Percentiles rank a stretch among this genome's conserved stretches.
Evolutionary conservation across 2,797 vertebrate genomes (phyloP).

Genomic region (Martes flavigula): DNA sequence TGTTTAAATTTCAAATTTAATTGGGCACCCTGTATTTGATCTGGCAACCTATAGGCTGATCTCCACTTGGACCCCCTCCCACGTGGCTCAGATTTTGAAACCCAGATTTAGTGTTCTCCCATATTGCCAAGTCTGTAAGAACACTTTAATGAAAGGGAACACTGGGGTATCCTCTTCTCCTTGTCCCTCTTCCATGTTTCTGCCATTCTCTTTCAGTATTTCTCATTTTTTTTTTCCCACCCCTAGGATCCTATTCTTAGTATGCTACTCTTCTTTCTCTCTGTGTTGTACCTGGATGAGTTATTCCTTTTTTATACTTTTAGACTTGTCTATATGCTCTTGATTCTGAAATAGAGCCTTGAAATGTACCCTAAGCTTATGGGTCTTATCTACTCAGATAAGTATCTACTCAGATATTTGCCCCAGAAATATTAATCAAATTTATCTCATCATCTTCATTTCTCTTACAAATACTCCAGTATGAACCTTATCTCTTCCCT

Average conservation of each 20-base stretch:
- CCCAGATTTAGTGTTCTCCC: neutral
- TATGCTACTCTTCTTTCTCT: neutral
- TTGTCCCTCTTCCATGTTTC: neutral
- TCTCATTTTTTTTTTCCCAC: rapidly evolving
- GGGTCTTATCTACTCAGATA: neutral
- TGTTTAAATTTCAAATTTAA: neutral
- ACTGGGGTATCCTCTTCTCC: neutral
- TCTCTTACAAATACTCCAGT: neutral
- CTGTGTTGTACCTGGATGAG: neutral
- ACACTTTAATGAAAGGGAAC: neutral
- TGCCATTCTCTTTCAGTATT: neutral
- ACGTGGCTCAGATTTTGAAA: neutral
- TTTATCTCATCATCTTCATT: neutral
- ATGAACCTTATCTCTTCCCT: neutral
- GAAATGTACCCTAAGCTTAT: neutral
- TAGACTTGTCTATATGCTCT: neutral
- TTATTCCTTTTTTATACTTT: neutral
- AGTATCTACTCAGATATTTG: too few species aligned
- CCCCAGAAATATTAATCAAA: neutral
- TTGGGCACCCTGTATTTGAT: neutral
- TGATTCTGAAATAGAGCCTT: neutral
- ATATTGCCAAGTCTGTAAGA: neutral
- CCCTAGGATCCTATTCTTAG: neutral
- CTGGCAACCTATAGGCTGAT: neutral
- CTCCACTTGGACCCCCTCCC: neutral